Percentiles rank a stretch among this genome's conserved stretches.
Evolutionary conservation across 2,113 vertebrate species (phyloP).

Genomic region (Ptyas mucosa): DNA sequence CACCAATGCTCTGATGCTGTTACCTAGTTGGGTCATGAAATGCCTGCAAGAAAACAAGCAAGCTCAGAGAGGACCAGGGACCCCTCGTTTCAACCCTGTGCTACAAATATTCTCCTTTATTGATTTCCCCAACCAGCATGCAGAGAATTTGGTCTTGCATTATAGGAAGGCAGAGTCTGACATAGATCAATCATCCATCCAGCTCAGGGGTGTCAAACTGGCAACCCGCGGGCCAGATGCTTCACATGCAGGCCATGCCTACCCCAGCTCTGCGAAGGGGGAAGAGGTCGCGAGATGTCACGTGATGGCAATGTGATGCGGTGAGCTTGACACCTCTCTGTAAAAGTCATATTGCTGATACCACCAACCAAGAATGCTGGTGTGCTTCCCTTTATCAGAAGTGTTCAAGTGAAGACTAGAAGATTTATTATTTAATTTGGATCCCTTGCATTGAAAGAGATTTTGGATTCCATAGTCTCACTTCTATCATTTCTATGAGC

Average conservation of each 20-base stretch:
- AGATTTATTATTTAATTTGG: neutral
- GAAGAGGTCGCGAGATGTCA: too few relatives aligned
- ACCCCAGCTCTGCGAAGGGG: too few relatives aligned
- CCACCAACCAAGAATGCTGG: neutral
- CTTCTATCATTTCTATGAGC: neutral
- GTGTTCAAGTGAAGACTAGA: neutral
- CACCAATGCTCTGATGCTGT: neutral
- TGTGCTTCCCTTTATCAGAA: neutral
- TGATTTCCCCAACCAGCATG: neutral
- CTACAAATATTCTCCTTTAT: neutral
- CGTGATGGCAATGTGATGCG: too few relatives aligned
- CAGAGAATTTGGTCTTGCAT: neutral
- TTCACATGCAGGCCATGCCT: too few relatives aligned
- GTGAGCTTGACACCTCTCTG: too few relatives aligned
- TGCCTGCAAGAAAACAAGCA: neutral
- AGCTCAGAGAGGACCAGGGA: neutral
- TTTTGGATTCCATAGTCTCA: neutral
- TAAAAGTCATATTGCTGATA: neutral
- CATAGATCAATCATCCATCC: neutral
- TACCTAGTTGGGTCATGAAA: too few relatives aligned
- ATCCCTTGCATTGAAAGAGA: neutral
- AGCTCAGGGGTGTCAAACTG: too few relatives aligned
- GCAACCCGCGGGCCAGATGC: too few relatives aligned
- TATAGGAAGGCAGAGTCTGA: neutral
- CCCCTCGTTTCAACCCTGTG: neutral